phyloP scores from a whole-genome alignment of 1,140 invertebrate species.

The Linepithema humile region DNA sequence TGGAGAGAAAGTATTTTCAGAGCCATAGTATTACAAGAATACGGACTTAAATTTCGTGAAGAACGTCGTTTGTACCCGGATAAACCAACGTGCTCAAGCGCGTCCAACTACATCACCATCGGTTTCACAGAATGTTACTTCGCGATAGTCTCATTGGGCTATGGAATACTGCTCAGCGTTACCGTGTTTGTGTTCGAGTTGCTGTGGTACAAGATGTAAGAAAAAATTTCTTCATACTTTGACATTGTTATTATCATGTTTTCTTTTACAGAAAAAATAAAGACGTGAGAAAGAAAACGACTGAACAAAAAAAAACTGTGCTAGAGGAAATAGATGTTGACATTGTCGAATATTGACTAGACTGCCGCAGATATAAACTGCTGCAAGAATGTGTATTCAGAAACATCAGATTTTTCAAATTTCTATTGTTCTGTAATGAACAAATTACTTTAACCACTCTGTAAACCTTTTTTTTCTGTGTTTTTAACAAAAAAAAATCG shows the following conservation, averaged over 20 bases:
- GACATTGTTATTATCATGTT: not conserved
- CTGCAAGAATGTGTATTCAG: not conserved
- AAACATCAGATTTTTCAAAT: slow-evolving; percentile 1
- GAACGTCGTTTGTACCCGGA: slow-evolving; percentile 85
- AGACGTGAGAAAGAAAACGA: too few species aligned
- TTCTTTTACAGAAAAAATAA: not conserved
- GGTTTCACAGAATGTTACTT: slow-evolving; percentile 86
- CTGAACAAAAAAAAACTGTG: not conserved
- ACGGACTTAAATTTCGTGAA: slow-evolving; percentile 86
- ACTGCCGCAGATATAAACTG: too few species aligned
- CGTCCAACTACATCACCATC: slow-evolving; percentile 85
- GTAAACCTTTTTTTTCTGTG: not conserved
- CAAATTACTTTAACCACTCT: not conserved
- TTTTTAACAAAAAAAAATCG: not conserved
- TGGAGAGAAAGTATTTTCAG: slow-evolving; percentile 76
- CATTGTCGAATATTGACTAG: not conserved
- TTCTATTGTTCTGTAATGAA: not conserved
- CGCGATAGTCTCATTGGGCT: slow-evolving; percentile 72
- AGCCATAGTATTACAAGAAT: slow-evolving; percentile 86
- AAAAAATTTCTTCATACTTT: not conserved
- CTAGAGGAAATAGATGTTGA: not conserved
- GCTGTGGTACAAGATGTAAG: slow-evolving; percentile 49
- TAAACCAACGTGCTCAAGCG: slow-evolving; percentile 85
- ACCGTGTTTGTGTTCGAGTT: slow-evolving; percentile 31
- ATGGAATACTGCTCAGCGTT: slow-evolving; percentile 58